Percentiles rank a stretch among this genome's conserved stretches.
phyloP scores from a whole-genome alignment of 92 coral and sea anemone genomes.

The Epizoanthus illoricatus region DNA sequence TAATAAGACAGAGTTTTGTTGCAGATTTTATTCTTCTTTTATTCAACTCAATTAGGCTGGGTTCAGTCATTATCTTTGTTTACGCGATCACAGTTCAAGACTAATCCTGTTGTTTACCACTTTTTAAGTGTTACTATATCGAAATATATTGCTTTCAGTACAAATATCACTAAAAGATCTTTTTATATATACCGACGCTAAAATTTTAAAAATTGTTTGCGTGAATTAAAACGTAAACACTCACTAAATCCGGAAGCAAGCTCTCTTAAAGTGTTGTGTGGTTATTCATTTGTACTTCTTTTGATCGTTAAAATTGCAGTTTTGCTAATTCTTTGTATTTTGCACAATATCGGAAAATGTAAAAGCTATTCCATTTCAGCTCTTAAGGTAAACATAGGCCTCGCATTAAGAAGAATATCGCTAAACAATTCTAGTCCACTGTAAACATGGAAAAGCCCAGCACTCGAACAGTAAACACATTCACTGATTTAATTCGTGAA shows the following conservation, averaged over 20 bases:
- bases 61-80: too few relatives aligned
- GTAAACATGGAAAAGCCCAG: background rate
- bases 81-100: too few relatives aligned
- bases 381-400: background rate
- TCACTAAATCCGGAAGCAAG: background rate
- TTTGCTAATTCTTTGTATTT: background rate
- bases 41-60: too few relatives aligned
- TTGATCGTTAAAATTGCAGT: background rate
- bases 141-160: too few relatives aligned
- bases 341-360: background rate
- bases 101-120: too few relatives aligned
- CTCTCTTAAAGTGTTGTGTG: background rate
- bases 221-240: background rate
- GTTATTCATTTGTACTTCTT: background rate
- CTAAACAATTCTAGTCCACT: background rate
- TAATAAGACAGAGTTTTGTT: too few relatives aligned
- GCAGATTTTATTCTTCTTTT: too few relatives aligned
- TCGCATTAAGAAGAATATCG: background rate
- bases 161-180: background rate
- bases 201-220: background rate
- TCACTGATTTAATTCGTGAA: background rate
- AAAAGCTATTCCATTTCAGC: background rate
- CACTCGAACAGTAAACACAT: background rate
- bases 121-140: too few relatives aligned
- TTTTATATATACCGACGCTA: conserved; percentile 13